Evolutionary conservation across 1,140 invertebrate species (phyloP), one percentile per base, ranked within the genome.

Genomic region (Drosophila sucinea): DNA sequence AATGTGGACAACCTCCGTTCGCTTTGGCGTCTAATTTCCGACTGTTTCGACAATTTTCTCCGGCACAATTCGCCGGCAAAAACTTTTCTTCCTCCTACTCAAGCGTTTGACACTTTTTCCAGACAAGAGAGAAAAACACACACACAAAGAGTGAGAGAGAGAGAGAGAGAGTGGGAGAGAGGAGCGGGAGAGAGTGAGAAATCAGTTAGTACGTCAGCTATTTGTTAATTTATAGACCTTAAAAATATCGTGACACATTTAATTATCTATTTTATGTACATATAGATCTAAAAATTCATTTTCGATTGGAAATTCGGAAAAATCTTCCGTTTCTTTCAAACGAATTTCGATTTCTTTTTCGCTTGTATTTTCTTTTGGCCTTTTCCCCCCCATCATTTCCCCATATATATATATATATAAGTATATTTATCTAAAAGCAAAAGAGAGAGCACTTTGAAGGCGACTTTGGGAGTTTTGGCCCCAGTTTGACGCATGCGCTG

Each of bases 21-120:
- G 83, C 83, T 67, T 79, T 86, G 83, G 67, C 83, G 83, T 86
- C 83, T 79, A 87, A 79, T 83, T 78, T 86, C 77, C 84, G 76
- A 86, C 83, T 86, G 51, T 74, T 23, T 60, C 72, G 83, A 87
- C 76, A 79, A 68, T 77, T 86, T 51, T 84, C 63, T 87, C 79
- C 83, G 70, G 44, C 62, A 68, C 65, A 70, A 60, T 84, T 86
- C 79, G 71, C 83, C 83, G 83, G 83, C 84, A 87, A 73, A 58
- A 58, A 17, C 68, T 82, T 81, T 74, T 62, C 32, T 68, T 82
- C 3, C 66, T 65, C 56, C 63, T 67, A 71, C 74, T 40, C 74
- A 66, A 73, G 60, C 70, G 61, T 60, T 74, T 74, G 41, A 56
- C 68, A 73, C 60, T 72, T 72, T 73, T 69, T 51, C 47, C 33